Conservation (phyloP, 2,113 vertebrate species). For the Anhinga rufa region DNA sequence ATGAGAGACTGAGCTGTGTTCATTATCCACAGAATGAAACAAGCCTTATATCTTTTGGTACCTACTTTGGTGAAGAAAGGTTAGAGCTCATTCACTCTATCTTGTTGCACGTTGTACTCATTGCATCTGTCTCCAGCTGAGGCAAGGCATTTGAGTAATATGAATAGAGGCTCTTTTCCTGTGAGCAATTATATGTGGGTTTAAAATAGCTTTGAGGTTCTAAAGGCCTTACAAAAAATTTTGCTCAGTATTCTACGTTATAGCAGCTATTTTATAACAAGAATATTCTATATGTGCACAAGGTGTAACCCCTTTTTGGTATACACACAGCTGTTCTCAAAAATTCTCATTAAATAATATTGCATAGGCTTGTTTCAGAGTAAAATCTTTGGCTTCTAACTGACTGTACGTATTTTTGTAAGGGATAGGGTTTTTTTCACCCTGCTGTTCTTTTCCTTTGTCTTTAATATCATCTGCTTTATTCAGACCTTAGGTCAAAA, state of each 20-base stretch:
- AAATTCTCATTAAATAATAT: background rate
- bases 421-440: background rate
- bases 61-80: background rate
- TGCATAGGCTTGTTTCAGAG: background rate
- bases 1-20: background rate
- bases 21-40: constrained; percentile 8
- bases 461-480: background rate
- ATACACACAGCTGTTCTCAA: background rate
- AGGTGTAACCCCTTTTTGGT: background rate
- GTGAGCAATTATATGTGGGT: constrained; percentile 18
- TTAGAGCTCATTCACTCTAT: constrained; percentile 28
- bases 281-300: background rate
- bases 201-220: background rate
- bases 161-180: constrained; percentile 39
- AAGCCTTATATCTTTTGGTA: constrained; percentile 38
- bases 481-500: constrained; percentile 6
- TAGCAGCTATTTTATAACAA: background rate
- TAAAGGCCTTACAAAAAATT: background rate
- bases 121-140: constrained; percentile 41
- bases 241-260: background rate
- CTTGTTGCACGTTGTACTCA: constrained; percentile 11
- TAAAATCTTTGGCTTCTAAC: background rate
- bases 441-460: background rate
- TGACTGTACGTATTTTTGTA: background rate
- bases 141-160: constrained; percentile 44